Percentiles rank a stretch among this genome's conserved stretches.
Conservation (phyloP, 2,888 invertebrate genomes). For the Gasteruption jaculator region DNA sequence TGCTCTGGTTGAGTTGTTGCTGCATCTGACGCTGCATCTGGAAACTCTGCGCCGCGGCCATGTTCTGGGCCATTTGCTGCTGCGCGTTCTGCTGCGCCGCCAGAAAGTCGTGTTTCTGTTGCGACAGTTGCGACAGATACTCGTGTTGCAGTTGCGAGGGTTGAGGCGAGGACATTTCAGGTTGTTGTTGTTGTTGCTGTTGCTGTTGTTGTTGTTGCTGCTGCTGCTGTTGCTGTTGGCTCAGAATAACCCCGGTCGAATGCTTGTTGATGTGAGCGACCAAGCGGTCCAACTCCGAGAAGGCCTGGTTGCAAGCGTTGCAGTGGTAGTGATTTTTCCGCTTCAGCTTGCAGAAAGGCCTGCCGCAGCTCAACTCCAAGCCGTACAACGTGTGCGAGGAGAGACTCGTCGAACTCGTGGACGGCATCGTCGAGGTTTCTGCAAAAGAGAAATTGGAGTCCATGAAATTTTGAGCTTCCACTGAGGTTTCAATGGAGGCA, state of each 20-base stretch:
- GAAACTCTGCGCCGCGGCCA: constrained; percentile 42
- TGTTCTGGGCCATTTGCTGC: constrained; percentile 44
- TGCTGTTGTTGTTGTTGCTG: constrained; percentile 38
- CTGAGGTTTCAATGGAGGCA: constrained; percentile 29
- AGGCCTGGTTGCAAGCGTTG: constrained; percentile 75
- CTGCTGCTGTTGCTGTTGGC: constrained; percentile 48
- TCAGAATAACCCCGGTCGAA: constrained; percentile 58
- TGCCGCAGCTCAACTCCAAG: constrained; percentile 65
- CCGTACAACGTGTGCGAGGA: constrained; percentile 58
- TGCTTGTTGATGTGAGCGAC: constrained; percentile 70
- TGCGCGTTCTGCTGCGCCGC: constrained; percentile 43
- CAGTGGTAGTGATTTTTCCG: constrained; percentile 76
- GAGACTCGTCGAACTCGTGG: constrained; percentile 31
- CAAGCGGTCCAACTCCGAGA: constrained; percentile 67
- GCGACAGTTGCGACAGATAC: constrained; percentile 38
- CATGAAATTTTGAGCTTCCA: constrained; percentile 25
- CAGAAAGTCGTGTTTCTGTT: constrained; percentile 49
- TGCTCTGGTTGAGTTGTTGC: constrained; percentile 29
- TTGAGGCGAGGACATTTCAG: constrained; percentile 22
- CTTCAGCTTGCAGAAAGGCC: constrained; percentile 77
- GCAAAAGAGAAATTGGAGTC: constrained; percentile 47
- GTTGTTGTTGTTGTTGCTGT: too few relatives aligned
- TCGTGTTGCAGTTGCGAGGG: constrained; percentile 34
- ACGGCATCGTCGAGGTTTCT: constrained; percentile 34
- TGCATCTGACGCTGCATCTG: constrained; percentile 48